Percentiles rank a stretch among this genome's conserved stretches.
phyloP scores from a whole-genome alignment of 1,140 invertebrate species.

The Bombus turneri region DNA sequence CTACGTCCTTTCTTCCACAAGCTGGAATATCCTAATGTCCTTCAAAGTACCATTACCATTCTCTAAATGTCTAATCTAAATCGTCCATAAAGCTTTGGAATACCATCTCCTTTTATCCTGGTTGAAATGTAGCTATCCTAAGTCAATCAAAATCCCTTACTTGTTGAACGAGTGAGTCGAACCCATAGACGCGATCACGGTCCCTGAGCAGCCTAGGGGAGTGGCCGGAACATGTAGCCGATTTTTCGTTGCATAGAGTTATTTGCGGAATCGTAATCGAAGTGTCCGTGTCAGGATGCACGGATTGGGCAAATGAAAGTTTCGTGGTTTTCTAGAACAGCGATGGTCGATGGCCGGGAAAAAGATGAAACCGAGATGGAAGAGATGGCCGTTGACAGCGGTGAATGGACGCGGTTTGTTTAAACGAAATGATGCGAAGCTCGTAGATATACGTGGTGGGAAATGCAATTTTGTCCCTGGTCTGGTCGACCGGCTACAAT shows the following conservation, averaged over 20 bases:
- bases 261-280: conserved; percentile 55
- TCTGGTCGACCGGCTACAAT: conserved; percentile 64
- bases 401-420: conserved; percentile 70
- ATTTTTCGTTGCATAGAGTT: conserved; percentile 15
- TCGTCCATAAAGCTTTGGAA: neutral
- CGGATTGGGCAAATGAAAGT: conserved; percentile 33
- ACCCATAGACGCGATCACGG: neutral
- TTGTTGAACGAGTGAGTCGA: neutral
- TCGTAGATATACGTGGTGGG: conserved; percentile 50
- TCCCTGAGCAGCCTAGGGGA: neutral
- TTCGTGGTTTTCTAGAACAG: conserved; percentile 25
- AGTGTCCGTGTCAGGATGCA: conserved; percentile 38
- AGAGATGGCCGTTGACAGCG: conserved; percentile 31
- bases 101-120: neutral
- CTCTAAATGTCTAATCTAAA: neutral
- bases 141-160: neutral
- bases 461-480: conserved; percentile 74
- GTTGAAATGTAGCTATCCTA: too few relatives aligned
- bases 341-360: neutral
- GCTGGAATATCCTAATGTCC: neutral
- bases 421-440: conserved; percentile 75
- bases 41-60: neutral
- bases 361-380: conserved; percentile 43
- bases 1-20: neutral
- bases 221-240: neutral